Conservation (phyloP, 2,113 vertebrate species). For the Dicrurus megarhynchus region DNA sequence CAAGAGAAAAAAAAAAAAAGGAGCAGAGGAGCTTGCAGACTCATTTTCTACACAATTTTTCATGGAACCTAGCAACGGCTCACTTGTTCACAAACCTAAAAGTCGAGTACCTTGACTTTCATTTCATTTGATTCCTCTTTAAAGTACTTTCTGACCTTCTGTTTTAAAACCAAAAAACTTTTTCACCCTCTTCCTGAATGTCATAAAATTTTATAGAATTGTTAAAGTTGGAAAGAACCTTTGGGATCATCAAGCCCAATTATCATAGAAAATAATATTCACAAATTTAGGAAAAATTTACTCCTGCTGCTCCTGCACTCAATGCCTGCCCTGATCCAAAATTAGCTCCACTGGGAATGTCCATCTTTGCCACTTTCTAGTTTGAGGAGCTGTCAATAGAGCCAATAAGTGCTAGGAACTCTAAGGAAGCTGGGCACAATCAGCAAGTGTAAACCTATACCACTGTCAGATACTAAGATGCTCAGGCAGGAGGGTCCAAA, state of each 20-base stretch:
- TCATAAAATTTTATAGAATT: neutral
- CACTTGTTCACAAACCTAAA: neutral
- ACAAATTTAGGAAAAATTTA: neutral
- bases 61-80: neutral
- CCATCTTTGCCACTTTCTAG: neutral
- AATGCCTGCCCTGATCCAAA: neutral
- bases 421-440: neutral
- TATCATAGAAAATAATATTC: neutral
- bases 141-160: neutral
- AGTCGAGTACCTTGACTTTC: neutral
- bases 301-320: neutral
- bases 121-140: neutral
- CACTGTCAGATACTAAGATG: neutral
- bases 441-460: neutral
- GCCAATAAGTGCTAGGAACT: neutral
- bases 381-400: neutral
- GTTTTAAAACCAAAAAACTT: neutral
- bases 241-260: neutral
- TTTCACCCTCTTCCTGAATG: neutral
- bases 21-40: neutral
- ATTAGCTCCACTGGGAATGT: neutral
- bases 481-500: neutral
- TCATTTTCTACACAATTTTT: neutral
- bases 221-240: neutral
- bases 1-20: neutral